phyloP scores from a whole-genome alignment of 1,140 invertebrate genomes.

The Trigoniulus corallinus region DNA sequence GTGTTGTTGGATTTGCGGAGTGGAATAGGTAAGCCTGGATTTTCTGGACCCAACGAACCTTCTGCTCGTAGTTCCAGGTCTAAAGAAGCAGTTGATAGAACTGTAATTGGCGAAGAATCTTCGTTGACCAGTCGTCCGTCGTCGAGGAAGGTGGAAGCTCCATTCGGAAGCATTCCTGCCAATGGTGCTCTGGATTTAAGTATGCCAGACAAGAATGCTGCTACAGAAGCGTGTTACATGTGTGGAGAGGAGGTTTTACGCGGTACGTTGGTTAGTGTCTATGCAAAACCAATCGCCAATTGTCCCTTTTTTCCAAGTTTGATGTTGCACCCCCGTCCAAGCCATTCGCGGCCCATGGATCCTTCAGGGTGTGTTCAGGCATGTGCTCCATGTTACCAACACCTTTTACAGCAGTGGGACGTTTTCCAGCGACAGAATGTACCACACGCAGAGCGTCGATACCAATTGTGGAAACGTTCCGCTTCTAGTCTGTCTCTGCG shows the following conservation, averaged over 20 bases:
- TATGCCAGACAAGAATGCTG: constrained; percentile 78
- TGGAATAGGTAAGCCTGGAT: not conserved
- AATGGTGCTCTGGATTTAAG: constrained; percentile 50
- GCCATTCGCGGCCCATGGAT: constrained; percentile 65
- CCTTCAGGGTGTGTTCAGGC: constrained; percentile 46
- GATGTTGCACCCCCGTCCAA: constrained; percentile 60
- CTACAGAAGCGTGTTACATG: constrained; percentile 60
- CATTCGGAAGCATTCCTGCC: too few species aligned
- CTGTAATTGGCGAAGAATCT: not conserved
- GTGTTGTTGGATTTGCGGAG: not conserved
- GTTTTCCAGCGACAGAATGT: constrained; percentile 40
- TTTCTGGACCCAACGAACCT: not conserved
- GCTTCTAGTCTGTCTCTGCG: not conserved
- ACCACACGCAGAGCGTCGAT: constrained; percentile 54
- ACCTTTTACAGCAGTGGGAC: constrained; percentile 68
- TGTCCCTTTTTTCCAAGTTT: constrained; percentile 69
- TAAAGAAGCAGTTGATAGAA: not conserved
- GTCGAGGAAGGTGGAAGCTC: too few species aligned
- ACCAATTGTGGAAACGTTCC: constrained; percentile 52
- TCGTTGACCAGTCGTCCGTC: too few species aligned
- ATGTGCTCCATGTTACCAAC: constrained; percentile 61
- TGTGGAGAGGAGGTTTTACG: constrained; percentile 71
- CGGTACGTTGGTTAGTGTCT: constrained; percentile 49
- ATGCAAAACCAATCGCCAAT: constrained; percentile 36
- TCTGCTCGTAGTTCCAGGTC: not conserved